Percentiles rank a stretch among this genome's conserved stretches.
Conservation (phyloP, 92 coral and sea anemone genomes). For the Siderastrea radians region DNA sequence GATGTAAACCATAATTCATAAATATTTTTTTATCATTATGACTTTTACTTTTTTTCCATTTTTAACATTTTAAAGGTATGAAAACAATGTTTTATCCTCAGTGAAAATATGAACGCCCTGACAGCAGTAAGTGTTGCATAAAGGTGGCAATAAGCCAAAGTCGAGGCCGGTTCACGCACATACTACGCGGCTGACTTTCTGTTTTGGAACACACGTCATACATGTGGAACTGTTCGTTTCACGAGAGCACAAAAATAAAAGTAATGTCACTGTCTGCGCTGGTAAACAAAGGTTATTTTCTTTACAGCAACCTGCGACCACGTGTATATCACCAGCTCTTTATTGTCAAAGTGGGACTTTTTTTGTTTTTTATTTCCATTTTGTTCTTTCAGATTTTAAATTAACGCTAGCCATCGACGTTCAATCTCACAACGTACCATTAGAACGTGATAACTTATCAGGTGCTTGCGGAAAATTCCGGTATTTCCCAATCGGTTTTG, state of each 20-base stretch:
- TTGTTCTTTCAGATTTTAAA: neutral
- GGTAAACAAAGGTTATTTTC: conserved; percentile 34
- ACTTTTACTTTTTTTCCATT: neutral
- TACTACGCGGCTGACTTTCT: neutral
- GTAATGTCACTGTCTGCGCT: neutral
- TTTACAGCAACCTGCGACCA: conserved; percentile 35
- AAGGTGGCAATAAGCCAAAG: conserved; percentile 37
- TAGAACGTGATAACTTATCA: neutral
- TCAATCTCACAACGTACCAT: neutral
- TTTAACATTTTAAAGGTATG: neutral
- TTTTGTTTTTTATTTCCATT: conserved; percentile 9
- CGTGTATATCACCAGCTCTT: conserved; percentile 40
- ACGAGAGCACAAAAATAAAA: neutral
- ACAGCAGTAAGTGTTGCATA: conserved; percentile 1
- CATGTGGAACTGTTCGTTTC: neutral
- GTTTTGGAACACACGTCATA: neutral
- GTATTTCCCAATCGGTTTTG: neutral
- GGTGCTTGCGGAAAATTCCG: conserved; percentile 10
- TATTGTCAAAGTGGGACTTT: neutral
- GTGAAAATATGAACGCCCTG: neutral
- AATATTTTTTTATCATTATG: too few relatives aligned
- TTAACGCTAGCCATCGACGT: neutral
- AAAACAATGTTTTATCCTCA: conserved; percentile 6
- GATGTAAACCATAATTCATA: too few relatives aligned
- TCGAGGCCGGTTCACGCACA: neutral